Percentiles rank a stretch among this genome's conserved stretches.
phyloP scores from a whole-genome alignment of 2,888 invertebrate genomes.

The Drosophila phalerata region DNA sequence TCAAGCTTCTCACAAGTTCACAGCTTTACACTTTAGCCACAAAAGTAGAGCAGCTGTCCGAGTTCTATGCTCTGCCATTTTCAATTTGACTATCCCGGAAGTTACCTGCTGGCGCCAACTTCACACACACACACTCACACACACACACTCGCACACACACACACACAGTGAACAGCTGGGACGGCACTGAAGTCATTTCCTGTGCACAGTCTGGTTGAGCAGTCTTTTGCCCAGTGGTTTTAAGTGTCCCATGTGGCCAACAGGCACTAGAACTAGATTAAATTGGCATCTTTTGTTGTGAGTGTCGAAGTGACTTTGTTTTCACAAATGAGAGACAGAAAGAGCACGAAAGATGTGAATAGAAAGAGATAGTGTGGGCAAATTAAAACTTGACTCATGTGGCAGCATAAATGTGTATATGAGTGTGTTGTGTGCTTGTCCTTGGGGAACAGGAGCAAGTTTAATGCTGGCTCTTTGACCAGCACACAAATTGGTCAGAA shows the following conservation, averaged over 20 bases:
- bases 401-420: constrained; percentile 23
- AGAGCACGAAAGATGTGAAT: constrained; percentile 7
- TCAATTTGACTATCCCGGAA: constrained; percentile 81
- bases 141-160: constrained; percentile 23
- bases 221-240: constrained; percentile 47
- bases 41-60: constrained; percentile 74
- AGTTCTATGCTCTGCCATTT: constrained; percentile 64
- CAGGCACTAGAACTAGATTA: constrained; percentile 82
- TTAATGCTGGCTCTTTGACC: constrained; percentile 25
- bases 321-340: constrained; percentile 59
- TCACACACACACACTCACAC: constrained; percentile 41
- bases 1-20: constrained; percentile 34
- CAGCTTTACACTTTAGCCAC: constrained; percentile 75
- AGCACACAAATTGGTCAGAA: constrained; percentile 27
- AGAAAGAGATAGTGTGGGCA: constrained; percentile 51
- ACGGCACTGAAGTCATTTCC: constrained; percentile 78
- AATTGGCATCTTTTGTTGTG: constrained; percentile 84
- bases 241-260: constrained; percentile 83
- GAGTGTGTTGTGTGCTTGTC: constrained; percentile 39
- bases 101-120: constrained; percentile 81
- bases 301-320: constrained; percentile 77
- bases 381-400: constrained; percentile 74
- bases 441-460: constrained; percentile 38
- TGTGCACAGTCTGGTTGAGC: constrained; percentile 50
- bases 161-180: constrained; percentile 37